Evolutionary conservation across 2,888 invertebrate species (phyloP), one percentile per base, ranked within the genome.

Genomic region (Therioaphis trifolii): DNA sequence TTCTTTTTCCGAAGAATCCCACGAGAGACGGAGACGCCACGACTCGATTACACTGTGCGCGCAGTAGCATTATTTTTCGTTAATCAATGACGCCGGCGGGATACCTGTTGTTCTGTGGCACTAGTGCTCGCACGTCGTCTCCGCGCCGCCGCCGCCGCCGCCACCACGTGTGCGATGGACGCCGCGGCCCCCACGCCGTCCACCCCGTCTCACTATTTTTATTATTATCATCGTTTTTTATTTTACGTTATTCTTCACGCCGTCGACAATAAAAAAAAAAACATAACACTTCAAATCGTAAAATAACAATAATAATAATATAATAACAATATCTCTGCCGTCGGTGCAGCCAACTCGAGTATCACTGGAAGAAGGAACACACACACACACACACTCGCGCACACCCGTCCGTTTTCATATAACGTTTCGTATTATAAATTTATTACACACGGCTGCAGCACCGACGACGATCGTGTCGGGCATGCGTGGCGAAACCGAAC

Each of bases 401-500:
- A n/a, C 15, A 18, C 49, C 18, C 49, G 49, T 5, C 4, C 49
- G 49, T 49, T 49, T 15, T 49, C 2, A 15, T 49, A 4, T 2
- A 15, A 49, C 49, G 0, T 49, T 49, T 18, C 11, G 7, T 49
- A 49, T 18, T 49, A 49, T 0, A 49, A 1, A 49, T 49, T 18
- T 72, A 58, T 75, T 58, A 11, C 27, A 24, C 14, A 15, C 21
- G n/a, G 24, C 9, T 11, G 24, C 40, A 24, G 12, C 7, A 21
- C 9, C 2, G 21, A 5, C 21, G 55, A n/a, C 7, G n/a, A 55
- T 18, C 21, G n/a, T 9, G 76, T n/a, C n/a, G n/a, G n/a, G n/a
- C n/a, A n/a, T 63, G 76, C 58, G 79, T 69, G 18, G 69, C 79
- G 79, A 79, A 71, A 69, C 68, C 69, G 58, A 79, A 80, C 71